Percentiles rank a stretch among this genome's conserved stretches.
phyloP scores from a whole-genome alignment of 2,888 invertebrate genomes.

The Andrena camellia region DNA sequence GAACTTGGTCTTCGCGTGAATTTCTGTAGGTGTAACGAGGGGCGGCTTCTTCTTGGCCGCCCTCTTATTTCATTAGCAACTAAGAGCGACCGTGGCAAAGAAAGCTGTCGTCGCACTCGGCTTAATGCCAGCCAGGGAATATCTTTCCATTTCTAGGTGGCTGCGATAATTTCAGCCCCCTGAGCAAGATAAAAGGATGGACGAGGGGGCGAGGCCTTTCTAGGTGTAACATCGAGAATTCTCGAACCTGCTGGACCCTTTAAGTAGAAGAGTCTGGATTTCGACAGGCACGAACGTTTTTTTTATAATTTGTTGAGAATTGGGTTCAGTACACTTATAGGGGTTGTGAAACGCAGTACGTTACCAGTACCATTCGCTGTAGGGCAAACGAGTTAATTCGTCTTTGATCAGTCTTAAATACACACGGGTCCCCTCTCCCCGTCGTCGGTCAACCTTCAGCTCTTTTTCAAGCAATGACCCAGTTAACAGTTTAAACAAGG shows the following conservation, averaged over 20 bases:
- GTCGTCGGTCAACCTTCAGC: background rate
- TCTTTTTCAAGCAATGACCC: background rate
- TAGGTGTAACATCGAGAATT: background rate
- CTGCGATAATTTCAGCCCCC: conserved; percentile 23
- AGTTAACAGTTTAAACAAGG: conserved; percentile 4
- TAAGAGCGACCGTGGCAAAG: conserved; percentile 42
- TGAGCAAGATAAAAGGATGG: conserved; percentile 2
- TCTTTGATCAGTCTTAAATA: background rate
- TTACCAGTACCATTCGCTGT: background rate
- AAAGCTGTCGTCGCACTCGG: conserved; percentile 58
- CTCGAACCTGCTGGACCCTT: background rate
- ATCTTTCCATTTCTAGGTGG: conserved; percentile 6
- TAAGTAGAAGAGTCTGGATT: background rate
- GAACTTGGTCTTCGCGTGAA: conserved; percentile 13
- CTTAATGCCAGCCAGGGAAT: conserved; percentile 25
- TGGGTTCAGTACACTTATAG: background rate
- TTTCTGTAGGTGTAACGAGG: conserved; percentile 21
- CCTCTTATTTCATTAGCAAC: conserved; percentile 72
- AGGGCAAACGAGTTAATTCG: background rate
- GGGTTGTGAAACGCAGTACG: too few species aligned
- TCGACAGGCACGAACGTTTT: conserved; percentile 5
- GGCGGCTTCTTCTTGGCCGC: conserved; percentile 40
- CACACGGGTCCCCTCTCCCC: background rate
- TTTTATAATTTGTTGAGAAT: background rate
- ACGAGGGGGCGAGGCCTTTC: background rate